Evolutionary conservation across 2,113 vertebrate genomes (phyloP).

Genomic region (Puntigrus tetrazona): DNA sequence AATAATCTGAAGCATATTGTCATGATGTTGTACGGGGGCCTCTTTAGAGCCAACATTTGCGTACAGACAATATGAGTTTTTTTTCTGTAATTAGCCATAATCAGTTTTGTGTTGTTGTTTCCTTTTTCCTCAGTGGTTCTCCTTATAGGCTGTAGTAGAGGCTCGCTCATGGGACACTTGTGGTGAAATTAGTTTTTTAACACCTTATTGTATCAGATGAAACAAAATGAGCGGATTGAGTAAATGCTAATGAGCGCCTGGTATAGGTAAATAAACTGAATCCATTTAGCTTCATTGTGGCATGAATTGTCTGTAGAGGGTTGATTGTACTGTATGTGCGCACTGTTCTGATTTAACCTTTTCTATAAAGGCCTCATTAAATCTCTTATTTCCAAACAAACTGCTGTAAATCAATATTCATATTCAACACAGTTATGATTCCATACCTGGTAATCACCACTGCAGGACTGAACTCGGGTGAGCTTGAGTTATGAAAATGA

Average conservation of each 20-base stretch:
- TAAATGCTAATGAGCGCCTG: constrained; percentile 28
- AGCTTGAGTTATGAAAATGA: constrained; percentile 23
- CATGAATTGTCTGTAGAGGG: neutral
- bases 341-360: neutral
- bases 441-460: constrained; percentile 7
- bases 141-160: constrained; percentile 16
- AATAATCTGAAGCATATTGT: constrained; percentile 45
- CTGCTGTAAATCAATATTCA: constrained; percentile 37
- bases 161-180: constrained; percentile 18
- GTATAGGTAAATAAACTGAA: constrained; percentile 10
- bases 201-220: constrained; percentile 13
- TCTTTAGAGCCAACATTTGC: constrained; percentile 41
- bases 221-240: neutral
- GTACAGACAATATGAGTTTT: constrained; percentile 37
- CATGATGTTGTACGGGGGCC: constrained; percentile 22
- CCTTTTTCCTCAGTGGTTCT: neutral
- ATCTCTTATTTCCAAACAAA: constrained; percentile 39
- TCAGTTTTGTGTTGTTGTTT: constrained; percentile 40
- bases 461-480: constrained; percentile 7
- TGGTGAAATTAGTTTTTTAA: constrained; percentile 37
- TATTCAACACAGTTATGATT: constrained; percentile 20
- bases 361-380: constrained; percentile 9
- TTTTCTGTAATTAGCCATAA: constrained; percentile 50
- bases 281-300: constrained; percentile 22
- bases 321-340: constrained; percentile 22